phyloP scores from a whole-genome alignment of 2,888 invertebrate species.

The Mimumesa dahlbomi region DNA sequence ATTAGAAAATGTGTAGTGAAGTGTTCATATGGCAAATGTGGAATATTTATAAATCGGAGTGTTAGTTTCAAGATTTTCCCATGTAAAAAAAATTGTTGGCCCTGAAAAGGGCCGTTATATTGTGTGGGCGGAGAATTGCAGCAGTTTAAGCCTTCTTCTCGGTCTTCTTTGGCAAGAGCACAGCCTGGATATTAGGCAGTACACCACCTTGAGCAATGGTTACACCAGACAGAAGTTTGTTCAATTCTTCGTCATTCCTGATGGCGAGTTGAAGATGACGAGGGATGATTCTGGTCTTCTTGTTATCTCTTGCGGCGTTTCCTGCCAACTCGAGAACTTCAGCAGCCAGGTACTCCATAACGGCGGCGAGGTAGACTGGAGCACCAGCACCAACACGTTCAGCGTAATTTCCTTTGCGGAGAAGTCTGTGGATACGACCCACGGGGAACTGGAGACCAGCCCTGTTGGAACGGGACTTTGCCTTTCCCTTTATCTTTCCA shows the following conservation, averaged over 20 bases:
- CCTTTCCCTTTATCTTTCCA: constrained; percentile 80
- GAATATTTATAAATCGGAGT: no score
- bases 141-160: constrained; percentile 67
- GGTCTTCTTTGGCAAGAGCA: constrained; percentile 88
- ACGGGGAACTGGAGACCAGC: constrained; percentile 85
- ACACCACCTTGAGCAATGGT: constrained; percentile 93
- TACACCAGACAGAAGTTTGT: constrained; percentile 87
- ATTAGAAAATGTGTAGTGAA: no score
- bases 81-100: constrained; percentile 38
- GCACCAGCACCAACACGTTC: constrained; percentile 83
- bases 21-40: no score
- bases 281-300: constrained; percentile 82
- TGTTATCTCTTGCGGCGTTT: constrained; percentile 86
- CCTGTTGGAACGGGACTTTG: constrained; percentile 81
- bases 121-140: constrained; percentile 13
- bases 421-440: constrained; percentile 83
- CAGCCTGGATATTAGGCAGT: constrained; percentile 88
- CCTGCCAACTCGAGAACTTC: constrained; percentile 87
- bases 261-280: constrained; percentile 84
- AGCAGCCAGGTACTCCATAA: constrained; percentile 86
- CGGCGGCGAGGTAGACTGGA: constrained; percentile 83
- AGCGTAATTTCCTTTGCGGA: constrained; percentile 85
- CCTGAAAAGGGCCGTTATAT: constrained; percentile 63
- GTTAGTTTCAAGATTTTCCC: no score
- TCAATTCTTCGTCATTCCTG: constrained; percentile 91